Evolutionary conservation across 2,797 vertebrate species (phyloP).

Genomic region (Stomatorhinus walkeri): DNA sequence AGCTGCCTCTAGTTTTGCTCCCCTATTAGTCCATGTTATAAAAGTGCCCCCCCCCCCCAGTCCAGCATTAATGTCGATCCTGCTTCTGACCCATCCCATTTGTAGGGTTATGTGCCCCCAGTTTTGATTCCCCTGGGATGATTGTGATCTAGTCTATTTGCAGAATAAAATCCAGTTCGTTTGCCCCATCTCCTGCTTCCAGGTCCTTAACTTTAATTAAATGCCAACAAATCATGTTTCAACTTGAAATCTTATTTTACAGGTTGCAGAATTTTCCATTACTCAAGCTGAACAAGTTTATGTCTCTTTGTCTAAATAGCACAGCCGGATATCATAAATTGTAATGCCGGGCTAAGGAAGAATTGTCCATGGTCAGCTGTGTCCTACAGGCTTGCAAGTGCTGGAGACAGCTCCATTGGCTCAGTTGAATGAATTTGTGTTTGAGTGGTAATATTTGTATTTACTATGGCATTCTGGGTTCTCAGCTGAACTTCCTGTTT

Average conservation of each 20-base stretch:
- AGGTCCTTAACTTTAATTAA: background rate
- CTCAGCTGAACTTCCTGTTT: background rate
- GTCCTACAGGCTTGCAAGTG: background rate
- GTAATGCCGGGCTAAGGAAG: background rate
- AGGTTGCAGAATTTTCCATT: background rate
- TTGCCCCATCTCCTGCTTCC: background rate
- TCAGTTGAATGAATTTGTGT: background rate
- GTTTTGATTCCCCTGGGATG: background rate
- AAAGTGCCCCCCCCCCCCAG: background rate
- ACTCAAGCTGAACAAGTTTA: background rate
- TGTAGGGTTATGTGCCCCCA: background rate
- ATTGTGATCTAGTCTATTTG: background rate
- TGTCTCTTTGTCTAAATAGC: background rate
- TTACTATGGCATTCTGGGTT: background rate
- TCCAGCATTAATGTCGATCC: background rate
- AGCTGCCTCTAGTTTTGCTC: background rate
- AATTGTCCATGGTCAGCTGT: background rate
- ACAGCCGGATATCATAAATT: background rate
- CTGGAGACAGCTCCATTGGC: background rate
- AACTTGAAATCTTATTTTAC: background rate
- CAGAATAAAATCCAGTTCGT: background rate
- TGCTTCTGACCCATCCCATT: background rate
- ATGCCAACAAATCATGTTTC: background rate
- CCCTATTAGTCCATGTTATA: background rate
- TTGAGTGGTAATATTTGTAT: background rate